Conservation (phyloP, 1,140 invertebrate genomes). For the Drosophila kepulauana region DNA sequence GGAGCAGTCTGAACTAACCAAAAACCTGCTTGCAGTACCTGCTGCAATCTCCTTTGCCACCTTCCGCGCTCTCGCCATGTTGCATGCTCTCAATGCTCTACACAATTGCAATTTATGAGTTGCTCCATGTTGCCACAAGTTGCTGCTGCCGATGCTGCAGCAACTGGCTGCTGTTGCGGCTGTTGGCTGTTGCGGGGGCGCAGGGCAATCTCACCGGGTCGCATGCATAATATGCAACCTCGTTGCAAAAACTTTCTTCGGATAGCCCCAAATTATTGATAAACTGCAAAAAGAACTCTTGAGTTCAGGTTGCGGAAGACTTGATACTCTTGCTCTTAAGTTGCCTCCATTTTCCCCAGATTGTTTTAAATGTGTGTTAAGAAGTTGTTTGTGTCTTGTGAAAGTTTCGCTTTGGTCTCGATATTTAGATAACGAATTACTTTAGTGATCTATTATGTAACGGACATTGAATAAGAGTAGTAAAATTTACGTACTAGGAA, state of each 20-base stretch:
- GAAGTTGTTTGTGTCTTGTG: background rate
- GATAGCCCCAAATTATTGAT: conserved; percentile 48
- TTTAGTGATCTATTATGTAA: too few relatives aligned
- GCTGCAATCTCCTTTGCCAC: conserved; percentile 29
- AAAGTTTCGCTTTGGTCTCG: background rate
- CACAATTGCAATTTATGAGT: conserved; percentile 77
- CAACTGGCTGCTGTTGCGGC: conserved; percentile 14
- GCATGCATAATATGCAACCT: conserved; percentile 71
- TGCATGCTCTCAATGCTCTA: conserved; percentile 25
- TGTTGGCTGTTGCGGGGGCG: background rate
- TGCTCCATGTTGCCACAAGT: conserved; percentile 31
- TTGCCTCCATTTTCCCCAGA: background rate
- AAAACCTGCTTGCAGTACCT: conserved; percentile 32
- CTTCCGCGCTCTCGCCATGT: background rate
- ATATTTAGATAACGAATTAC: too few relatives aligned
- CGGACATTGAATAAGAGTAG: too few relatives aligned
- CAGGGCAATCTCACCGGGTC: conserved; percentile 64
- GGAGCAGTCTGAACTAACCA: conserved; percentile 48
- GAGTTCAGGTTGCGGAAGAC: background rate
- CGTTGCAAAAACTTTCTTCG: conserved; percentile 63
- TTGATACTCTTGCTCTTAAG: background rate
- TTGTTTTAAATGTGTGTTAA: background rate
- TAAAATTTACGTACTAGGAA: too few relatives aligned
- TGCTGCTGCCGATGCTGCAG: background rate
- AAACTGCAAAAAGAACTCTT: conserved; percentile 9